Conservation (phyloP, 1,140 invertebrate species). For the Dufourea novaeangliae region DNA sequence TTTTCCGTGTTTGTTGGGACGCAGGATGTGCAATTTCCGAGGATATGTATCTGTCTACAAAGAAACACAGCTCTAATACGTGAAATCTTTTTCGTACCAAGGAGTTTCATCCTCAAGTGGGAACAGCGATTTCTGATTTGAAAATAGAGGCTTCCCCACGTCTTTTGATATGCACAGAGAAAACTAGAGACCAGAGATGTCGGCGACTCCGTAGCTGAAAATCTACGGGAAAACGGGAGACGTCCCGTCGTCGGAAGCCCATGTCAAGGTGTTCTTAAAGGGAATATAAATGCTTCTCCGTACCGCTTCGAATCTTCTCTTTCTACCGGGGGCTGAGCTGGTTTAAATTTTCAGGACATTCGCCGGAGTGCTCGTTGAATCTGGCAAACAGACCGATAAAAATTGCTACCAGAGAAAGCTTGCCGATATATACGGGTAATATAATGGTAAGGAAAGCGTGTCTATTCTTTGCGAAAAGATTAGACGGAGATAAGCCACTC, state of each 20-base stretch:
- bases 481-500: conserved; percentile 17
- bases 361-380: too few relatives aligned
- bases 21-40: too few relatives aligned
- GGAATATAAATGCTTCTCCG: not conserved
- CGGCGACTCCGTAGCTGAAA: too few relatives aligned
- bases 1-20: too few relatives aligned
- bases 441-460: not conserved
- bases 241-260: too few relatives aligned
- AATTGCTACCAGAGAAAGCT: not conserved
- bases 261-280: not conserved
- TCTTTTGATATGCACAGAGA: too few relatives aligned
- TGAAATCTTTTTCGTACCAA: too few relatives aligned
- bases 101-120: not conserved
- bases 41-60: not conserved
- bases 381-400: not conserved
- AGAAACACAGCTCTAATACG: not conserved
- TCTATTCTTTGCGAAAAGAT: conserved; percentile 2
- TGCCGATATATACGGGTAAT: too few relatives aligned
- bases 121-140: not conserved
- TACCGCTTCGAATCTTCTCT: too few relatives aligned
- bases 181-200: too few relatives aligned
- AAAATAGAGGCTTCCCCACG: too few relatives aligned
- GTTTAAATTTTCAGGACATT: not conserved
- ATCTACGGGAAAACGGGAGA: not conserved
- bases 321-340: too few relatives aligned